These are phyloP conservation scores for Stigmatopora nigra DNA, from an alignment of 2,113 vertebrate species.

Conservation along the genomic window DNA sequence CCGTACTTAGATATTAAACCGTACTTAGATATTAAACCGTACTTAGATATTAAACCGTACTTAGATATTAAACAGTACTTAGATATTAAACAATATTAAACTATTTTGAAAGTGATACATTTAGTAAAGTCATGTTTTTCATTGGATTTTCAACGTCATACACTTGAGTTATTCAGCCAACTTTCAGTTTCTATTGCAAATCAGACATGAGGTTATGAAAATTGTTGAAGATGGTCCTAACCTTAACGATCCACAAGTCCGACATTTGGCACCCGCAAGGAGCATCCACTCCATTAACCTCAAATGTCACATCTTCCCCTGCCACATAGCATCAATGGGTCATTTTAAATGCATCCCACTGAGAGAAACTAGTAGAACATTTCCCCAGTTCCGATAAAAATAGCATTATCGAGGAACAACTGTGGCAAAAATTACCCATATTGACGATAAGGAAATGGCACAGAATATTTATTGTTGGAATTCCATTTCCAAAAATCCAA, in stretches of 20 bases:
- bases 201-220: conserved; percentile 1
- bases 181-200: background rate
- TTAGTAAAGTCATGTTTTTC: background rate
- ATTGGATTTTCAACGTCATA: background rate
- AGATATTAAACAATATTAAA: no score
- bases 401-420: background rate
- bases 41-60: no score
- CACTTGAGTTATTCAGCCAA: background rate
- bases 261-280: conserved; percentile 34
- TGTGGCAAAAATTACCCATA: background rate
- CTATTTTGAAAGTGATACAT: background rate
- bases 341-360: background rate
- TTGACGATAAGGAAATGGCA: background rate
- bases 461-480: background rate
- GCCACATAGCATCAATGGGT: conserved; percentile 18
- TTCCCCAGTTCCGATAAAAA: background rate
- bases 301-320: conserved; percentile 3
- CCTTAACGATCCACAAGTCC: conserved; percentile 25
- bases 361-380: background rate
- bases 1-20: no score
- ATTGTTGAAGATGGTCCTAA: background rate
- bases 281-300: conserved; percentile 23
- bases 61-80: no score
- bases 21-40: no score
- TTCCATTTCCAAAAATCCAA: background rate